Evolutionary conservation across 2,797 vertebrate genomes (phyloP).

Genomic region (Monodelphis domestica): DNA sequence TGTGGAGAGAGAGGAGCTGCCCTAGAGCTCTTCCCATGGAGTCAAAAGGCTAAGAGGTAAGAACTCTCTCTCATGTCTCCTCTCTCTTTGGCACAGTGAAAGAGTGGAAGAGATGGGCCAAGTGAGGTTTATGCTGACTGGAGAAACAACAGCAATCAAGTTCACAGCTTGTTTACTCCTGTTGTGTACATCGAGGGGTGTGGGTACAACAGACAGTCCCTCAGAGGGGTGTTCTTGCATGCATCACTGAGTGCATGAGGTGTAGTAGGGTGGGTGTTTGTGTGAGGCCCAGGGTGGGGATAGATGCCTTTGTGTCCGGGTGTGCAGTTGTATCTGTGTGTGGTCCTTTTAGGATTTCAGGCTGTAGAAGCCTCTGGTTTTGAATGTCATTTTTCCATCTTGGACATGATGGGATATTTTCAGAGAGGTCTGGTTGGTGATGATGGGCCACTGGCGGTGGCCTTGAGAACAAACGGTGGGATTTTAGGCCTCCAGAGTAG

Average conservation of each 20-base stretch:
- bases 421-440: conserved; percentile 53
- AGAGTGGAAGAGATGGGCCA: neutral
- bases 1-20: neutral
- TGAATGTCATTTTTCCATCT: conserved; percentile 36
- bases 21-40: neutral
- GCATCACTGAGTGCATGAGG: neutral
- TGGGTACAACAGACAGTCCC: neutral
- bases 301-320: neutral
- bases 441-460: conserved; percentile 59
- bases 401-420: conserved; percentile 46
- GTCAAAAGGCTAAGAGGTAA: neutral
- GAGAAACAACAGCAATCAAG: neutral
- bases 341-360: conserved; percentile 57
- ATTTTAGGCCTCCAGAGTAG: conserved; percentile 40
- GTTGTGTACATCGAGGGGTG: neutral
- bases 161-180: neutral
- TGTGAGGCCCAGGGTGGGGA: conserved; percentile 60
- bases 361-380: conserved; percentile 21
- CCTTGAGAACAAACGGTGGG: conserved; percentile 61
- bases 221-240: neutral
- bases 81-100: neutral
- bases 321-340: conserved; percentile 40
- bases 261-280: conserved; percentile 51
- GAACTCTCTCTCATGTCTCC: neutral
- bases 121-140: neutral